Base-by-base conservation (phyloP, 2,113 vertebrate species). In the Gavialis gangeticus region DNA sequence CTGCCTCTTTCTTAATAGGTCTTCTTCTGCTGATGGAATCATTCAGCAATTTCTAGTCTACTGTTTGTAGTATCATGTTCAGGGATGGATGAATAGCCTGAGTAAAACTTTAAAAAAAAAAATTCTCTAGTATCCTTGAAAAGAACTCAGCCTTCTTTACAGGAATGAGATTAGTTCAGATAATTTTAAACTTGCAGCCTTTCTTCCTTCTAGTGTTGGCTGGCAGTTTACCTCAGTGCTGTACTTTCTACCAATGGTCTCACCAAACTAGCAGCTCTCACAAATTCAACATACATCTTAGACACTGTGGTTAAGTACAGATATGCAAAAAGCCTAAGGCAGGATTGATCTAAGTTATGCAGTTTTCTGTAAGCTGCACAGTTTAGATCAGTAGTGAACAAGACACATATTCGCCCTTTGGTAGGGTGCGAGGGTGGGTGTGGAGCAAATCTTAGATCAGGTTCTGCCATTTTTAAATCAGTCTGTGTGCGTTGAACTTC, bases 241-340 rank as follows among this genome's bases (percentile, higher is more conserved):
- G 82, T 6, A 62, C 5, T 12, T 18, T 63, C 12, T 1, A 0
- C 14, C 21, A 8, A 3, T 58, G 18, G 12, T 5, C 0, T 0
- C 54, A 80, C 18, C 6, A 25, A 79, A 25, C 0, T 46, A 79
- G 21, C 0, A 1, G 2, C 79, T 92, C 67, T 81, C 75, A 87
- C 3, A 15, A 30, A 6, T 76, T 73, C 12, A 25, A 4, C 27
- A 18, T 4, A 6, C 9, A 84, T 4, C 5, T 22, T 12, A 46
- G 46, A 46, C 9, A 46, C 46, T 46, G 9, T 46, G 46, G 46
- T 9, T 46, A 46, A 7, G 46, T 46, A 46, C 46, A 46, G 46
- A 46, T 9, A 46, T 46, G 7, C 8, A 46, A 46, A 46, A 46
- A 46, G 8, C 46, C 46, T 9, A 46, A 46, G 6, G 46, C 46